Conservation (phyloP, 2,113 vertebrate genomes). For the Leptosomus discolor region DNA sequence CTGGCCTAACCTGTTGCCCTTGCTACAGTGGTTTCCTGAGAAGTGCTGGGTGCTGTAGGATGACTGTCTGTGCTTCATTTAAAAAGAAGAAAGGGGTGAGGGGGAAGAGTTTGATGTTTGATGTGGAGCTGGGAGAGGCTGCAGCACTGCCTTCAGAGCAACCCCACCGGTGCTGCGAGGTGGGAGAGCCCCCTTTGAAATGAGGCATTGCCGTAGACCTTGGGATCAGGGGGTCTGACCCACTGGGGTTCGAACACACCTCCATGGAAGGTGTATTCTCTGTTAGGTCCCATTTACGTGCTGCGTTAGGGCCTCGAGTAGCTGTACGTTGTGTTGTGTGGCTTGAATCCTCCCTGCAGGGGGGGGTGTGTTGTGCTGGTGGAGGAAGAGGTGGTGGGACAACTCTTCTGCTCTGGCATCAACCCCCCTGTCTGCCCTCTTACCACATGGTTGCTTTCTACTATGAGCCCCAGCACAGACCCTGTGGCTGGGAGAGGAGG, state of each 20-base stretch:
- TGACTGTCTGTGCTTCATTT: neutral
- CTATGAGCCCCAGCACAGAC: neutral
- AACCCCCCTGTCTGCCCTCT: neutral
- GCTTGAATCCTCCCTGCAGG: neutral
- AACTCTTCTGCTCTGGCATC: neutral
- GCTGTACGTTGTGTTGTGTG: neutral
- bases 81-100: neutral
- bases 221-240: neutral
- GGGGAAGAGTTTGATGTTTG: neutral
- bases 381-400: neutral
- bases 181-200: neutral
- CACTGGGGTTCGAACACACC: neutral
- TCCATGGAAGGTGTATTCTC: neutral
- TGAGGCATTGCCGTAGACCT: too few relatives aligned
- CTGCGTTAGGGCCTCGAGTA: neutral
- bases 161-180: fast-evolving
- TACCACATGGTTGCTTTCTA: neutral
- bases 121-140: neutral
- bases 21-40: neutral
- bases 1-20: neutral
- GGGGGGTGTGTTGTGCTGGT: neutral
- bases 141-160: neutral
- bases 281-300: fast-evolving
- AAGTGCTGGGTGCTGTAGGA: neutral
- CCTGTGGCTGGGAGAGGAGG: neutral